Conservation (phyloP, 2,113 vertebrate species). For the Ageneiosus marmoratus region DNA sequence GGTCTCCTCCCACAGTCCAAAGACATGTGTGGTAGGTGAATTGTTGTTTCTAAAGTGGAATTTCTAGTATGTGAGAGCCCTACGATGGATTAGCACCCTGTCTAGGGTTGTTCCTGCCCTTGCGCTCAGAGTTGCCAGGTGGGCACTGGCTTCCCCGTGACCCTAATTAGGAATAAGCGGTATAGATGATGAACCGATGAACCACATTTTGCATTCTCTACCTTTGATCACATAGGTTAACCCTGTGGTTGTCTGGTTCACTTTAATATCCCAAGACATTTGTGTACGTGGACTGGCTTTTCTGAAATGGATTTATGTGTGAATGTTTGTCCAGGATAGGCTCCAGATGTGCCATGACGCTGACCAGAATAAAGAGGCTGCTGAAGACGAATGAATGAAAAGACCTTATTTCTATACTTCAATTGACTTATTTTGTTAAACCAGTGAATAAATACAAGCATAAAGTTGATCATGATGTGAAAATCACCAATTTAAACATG, state of each 20-base stretch:
- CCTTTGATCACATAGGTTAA: neutral
- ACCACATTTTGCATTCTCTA: neutral
- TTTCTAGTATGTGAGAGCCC: too few relatives aligned
- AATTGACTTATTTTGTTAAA: neutral
- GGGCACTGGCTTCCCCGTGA: too few relatives aligned
- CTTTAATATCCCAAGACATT: neutral
- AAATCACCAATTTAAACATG: neutral
- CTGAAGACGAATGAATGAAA: too few relatives aligned
- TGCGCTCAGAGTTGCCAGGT: too few relatives aligned
- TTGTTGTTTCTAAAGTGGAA: too few relatives aligned
- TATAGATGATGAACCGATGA: too few relatives aligned
- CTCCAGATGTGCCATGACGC: neutral
- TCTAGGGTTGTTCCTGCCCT: too few relatives aligned
- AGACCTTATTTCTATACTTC: neutral
- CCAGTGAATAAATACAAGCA: neutral
- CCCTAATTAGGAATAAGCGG: too few relatives aligned
- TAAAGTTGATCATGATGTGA: neutral
- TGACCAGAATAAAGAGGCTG: too few relatives aligned
- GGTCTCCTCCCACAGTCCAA: too few relatives aligned
- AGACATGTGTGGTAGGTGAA: too few relatives aligned
- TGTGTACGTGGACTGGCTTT: neutral
- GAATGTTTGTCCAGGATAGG: neutral
- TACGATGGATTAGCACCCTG: too few relatives aligned
- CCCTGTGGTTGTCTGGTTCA: neutral
- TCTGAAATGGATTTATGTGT: neutral